A percentile compares a stretch with the other conserved stretches of the same genome.
Conservation (phyloP, 1,140 invertebrate genomes). For the Cardiocondyla obscurior region DNA sequence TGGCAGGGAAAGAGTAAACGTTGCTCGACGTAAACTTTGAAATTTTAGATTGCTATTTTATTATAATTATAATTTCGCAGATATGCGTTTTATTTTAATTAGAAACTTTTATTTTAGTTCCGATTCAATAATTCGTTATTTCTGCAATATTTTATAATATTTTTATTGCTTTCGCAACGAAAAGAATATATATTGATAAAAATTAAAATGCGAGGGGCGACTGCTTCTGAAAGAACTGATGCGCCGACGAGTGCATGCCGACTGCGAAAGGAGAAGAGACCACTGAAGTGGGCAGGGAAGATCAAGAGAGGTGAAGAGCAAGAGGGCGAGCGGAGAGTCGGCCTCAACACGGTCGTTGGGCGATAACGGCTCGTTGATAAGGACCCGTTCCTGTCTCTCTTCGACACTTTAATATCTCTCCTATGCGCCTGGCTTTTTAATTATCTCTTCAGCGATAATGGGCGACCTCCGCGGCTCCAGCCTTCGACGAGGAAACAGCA, state of each 20-base stretch:
- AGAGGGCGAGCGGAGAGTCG: conserved; percentile 38
- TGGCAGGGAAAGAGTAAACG: no score
- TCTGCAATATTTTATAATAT: no score
- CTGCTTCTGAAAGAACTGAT: conserved; percentile 1
- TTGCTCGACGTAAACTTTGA: no score
- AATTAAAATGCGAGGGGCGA: conserved; percentile 18
- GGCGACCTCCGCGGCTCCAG: conserved; percentile 67
- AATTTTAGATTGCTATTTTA: no score
- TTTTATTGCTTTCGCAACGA: no score
- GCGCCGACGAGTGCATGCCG: not conserved
- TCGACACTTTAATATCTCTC: conserved; percentile 78
- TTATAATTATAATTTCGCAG: no score
- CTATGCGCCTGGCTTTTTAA: conserved; percentile 77
- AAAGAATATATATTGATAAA: not conserved
- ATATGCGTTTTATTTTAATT: no score
- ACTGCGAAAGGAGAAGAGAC: conserved; percentile 17
- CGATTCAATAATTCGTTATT: no score
- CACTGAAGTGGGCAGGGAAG: not conserved
- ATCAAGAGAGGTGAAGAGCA: not conserved
- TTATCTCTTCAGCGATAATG: conserved; percentile 77
- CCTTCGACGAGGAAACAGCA: conserved; percentile 73
- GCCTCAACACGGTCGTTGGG: conserved; percentile 63
- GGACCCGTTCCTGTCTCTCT: conserved; percentile 59
- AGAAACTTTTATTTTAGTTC: no score
- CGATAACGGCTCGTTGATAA: conserved; percentile 75